These are phyloP conservation scores for Catocala sponsa DNA, from an alignment of 2,888 invertebrate species.

Conservation along the genomic window DNA sequence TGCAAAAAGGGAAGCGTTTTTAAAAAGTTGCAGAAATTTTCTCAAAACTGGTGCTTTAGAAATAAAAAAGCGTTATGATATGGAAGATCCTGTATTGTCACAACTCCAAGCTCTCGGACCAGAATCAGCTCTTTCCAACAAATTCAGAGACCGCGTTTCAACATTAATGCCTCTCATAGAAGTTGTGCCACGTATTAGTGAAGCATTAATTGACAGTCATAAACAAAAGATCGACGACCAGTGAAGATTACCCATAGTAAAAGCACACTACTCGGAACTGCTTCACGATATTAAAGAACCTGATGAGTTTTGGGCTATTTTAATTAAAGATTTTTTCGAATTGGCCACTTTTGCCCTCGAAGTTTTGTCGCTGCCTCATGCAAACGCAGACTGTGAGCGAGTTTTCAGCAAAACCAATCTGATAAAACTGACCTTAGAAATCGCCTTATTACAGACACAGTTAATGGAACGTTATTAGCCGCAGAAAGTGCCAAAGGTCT, in stretches of 20 bases:
- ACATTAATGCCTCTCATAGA: conserved; percentile 29
- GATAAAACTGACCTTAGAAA: conserved; percentile 24
- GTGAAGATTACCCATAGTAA: conserved; percentile 13
- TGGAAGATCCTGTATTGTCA: conserved; percentile 34
- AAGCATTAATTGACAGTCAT: conserved; percentile 18
- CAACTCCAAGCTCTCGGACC: conserved; percentile 28
- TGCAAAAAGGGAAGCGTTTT: neutral
- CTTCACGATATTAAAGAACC: conserved; percentile 21
- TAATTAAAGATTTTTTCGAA: conserved; percentile 33
- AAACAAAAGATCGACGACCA: conserved; percentile 24
- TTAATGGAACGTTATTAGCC: conserved; percentile 16
- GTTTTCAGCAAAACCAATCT: conserved; percentile 27
- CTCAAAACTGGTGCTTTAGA: conserved; percentile 25
- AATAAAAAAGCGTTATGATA: conserved; percentile 32
- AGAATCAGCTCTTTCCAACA: conserved; percentile 27
- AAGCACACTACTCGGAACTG: conserved; percentile 23
- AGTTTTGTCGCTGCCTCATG: neutral
- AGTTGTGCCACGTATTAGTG: conserved; percentile 26
- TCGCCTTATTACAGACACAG: conserved; percentile 16
- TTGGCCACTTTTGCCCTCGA: conserved; percentile 23
- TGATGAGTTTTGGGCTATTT: conserved; percentile 30
- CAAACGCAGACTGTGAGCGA: conserved; percentile 1
- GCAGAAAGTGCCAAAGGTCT: neutral
- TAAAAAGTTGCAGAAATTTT: neutral
- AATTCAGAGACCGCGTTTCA: conserved; percentile 20